Evolutionary conservation across 2,888 invertebrate species (phyloP).

Genomic region (Xanthorhoe designata): DNA sequence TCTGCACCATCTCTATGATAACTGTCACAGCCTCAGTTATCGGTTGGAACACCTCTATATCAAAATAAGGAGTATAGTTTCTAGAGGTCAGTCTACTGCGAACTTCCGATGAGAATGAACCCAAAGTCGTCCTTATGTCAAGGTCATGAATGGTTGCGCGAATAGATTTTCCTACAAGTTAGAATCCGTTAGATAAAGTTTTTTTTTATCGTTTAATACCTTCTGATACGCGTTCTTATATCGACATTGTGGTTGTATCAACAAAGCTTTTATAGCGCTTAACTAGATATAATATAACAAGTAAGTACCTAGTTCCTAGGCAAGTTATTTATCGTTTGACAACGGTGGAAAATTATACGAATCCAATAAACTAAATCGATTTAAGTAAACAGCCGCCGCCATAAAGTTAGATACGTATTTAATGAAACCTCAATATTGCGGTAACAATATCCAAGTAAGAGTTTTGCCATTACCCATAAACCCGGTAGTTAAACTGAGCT

Average conservation of each 20-base stretch:
- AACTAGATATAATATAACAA: too few species aligned
- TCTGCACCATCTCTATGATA: constrained; percentile 14
- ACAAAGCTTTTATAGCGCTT: background rate
- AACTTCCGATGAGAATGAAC: background rate
- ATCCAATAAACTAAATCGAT: constrained; percentile 1
- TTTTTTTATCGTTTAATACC: too few species aligned
- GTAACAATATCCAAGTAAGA: constrained; percentile 24
- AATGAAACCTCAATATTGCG: constrained; percentile 23
- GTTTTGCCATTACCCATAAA: constrained; percentile 26
- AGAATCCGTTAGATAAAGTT: too few species aligned
- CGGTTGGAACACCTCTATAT: background rate
- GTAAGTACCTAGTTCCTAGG: background rate
- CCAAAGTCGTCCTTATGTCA: background rate
- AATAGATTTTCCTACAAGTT: background rate
- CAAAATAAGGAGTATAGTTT: too few species aligned
- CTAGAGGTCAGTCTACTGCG: background rate
- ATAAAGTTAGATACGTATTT: constrained; percentile 22
- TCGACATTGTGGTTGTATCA: background rate
- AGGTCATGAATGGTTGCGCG: background rate
- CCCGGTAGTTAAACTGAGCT: constrained; percentile 23
- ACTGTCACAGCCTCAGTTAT: background rate
- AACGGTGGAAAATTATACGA: background rate
- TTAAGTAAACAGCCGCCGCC: constrained; percentile 15
- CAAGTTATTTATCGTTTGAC: background rate
- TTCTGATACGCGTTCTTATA: too few species aligned